phyloP scores from a whole-genome alignment of 2,797 vertebrate genomes.

The Pangasius sanitwongsei region DNA sequence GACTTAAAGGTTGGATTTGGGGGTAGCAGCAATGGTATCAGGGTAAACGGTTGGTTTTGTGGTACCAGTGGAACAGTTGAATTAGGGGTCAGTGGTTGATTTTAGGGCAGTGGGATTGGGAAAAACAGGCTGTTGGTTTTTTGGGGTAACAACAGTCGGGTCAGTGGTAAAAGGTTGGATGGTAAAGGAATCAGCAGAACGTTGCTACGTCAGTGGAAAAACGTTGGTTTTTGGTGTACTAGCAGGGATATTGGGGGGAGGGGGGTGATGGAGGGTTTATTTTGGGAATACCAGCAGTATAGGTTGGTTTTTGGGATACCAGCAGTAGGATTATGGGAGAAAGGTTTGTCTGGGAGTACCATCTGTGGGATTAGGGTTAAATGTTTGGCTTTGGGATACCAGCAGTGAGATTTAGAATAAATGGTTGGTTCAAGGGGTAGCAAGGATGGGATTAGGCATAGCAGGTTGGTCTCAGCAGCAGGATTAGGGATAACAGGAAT shows the following conservation, averaged over 20 bases:
- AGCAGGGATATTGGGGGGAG: neutral
- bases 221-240: neutral
- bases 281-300: neutral
- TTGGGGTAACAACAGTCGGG: neutral
- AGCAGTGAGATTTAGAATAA: neutral
- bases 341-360: neutral
- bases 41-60: neutral
- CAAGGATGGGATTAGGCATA: neutral
- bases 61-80: neutral
- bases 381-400: neutral
- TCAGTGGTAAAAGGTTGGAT: neutral
- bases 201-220: neutral
- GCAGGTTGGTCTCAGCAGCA: neutral
- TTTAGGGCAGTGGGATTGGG: neutral
- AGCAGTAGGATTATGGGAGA: neutral
- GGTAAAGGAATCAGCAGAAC: neutral
- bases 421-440: neutral
- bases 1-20: neutral
- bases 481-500: neutral
- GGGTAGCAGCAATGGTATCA: neutral
- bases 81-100: neutral
- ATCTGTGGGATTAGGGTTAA: neutral
- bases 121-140: neutral
- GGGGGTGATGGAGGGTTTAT: neutral
- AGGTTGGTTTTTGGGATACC: neutral